phyloP scores from a whole-genome alignment of 2,113 vertebrate genomes.

The Nymphicus hollandicus region DNA sequence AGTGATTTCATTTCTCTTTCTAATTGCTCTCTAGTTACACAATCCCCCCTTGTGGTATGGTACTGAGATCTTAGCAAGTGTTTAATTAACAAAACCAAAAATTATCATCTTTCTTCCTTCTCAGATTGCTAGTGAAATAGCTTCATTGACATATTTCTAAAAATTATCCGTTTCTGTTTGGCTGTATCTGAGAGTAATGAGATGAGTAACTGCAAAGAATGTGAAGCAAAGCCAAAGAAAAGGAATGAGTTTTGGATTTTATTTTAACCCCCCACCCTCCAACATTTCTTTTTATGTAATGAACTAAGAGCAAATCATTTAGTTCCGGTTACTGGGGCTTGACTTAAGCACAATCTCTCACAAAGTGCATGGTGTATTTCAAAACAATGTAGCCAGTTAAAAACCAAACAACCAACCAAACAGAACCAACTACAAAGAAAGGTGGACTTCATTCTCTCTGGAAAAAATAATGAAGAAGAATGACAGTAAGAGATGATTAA shows the following conservation, averaged over 20 bases:
- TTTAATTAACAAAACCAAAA: slow-evolving; percentile 46
- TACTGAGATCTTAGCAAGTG: slow-evolving; percentile 8
- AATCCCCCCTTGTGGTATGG: neutral
- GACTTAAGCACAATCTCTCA: neutral
- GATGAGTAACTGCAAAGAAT: neutral
- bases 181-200: neutral
- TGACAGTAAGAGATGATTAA: slow-evolving; percentile 39
- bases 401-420: neutral
- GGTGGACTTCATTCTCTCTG: neutral
- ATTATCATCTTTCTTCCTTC: neutral
- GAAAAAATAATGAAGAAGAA: slow-evolving; percentile 23
- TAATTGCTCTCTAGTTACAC: slow-evolving; percentile 35
- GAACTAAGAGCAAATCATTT: neutral
- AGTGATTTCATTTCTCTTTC: slow-evolving; percentile 9
- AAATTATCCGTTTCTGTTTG: slow-evolving; percentile 7
- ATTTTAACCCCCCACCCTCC: neutral
- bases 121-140: neutral
- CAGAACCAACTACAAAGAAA: neutral
- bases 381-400: neutral
- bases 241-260: neutral
- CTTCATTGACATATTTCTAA: slow-evolving; percentile 24
- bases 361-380: neutral
- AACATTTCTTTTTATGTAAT: neutral
- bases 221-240: neutral
- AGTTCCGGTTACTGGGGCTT: neutral